Base-by-base conservation (phyloP, 2,797 vertebrate species). In the Poeciliopsis gracilis region DNA sequence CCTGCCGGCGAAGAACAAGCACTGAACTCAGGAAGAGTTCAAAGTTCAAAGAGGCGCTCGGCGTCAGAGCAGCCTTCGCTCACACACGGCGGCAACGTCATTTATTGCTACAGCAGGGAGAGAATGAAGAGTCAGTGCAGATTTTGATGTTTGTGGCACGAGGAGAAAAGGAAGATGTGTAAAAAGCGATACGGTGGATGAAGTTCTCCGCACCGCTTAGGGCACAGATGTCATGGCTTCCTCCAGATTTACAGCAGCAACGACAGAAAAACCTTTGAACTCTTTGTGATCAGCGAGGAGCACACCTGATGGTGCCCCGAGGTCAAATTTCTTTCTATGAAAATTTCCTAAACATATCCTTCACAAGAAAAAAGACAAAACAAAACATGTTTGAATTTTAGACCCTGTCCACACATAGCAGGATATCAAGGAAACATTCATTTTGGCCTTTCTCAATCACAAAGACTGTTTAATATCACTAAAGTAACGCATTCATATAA, bases 61-160 rank as follows among this genome's bases (percentile, higher is more conserved):
- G 63, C 59, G 16, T 36, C 33, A 7, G 9, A 18, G 7, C 30
- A 16, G 15, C 18, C 47, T 6, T 33, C 5, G 59, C 12, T 67
- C 16, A 2, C 4, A 2, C 51, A 71, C 2, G 33, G 71, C 86
- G 75, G 72, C 5, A 20, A 41, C 23, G 30, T 49, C 12, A 57
- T 10, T 87, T 81, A 87, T 89, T 90, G 80, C 87, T 81, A 4
- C 18, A 25, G n/a, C 77, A 79, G 77, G 46, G 59, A 79, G 72
- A 33, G 8, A 49, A 73, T 18, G 51, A 78, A 78, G 33, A 45
- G 70, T 85, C 41, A 55, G 77, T 79, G 80, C 63, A 0, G 30
- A 4, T 69, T 75, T 75, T 30, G 43, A 75, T 33, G 46, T 43
- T 28, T 0, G 41, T 45, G 43, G 80, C 74, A 45, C 3, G n/a